Conservation (phyloP, 2,113 vertebrate species). For the Lichenostomus cassidix region DNA sequence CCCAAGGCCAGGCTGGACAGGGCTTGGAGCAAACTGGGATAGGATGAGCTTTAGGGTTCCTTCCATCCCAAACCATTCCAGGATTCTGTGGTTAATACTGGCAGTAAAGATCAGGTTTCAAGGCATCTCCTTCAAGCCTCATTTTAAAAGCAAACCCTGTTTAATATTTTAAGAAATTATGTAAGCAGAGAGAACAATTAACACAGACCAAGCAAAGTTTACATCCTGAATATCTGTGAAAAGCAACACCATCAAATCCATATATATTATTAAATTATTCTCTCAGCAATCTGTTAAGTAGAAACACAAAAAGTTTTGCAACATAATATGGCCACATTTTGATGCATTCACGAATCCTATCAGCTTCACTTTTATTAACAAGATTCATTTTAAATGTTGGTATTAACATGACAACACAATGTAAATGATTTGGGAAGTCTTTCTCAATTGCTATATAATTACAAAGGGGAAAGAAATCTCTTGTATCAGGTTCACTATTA, state of each 20-base stretch:
- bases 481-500: constrained; percentile 62
- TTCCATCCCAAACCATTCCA: not conserved
- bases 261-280: not conserved
- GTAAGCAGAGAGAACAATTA: not conserved
- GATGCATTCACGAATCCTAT: constrained; percentile 50
- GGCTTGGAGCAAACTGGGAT: not conserved
- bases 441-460: constrained; percentile 67
- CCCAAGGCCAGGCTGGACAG: not conserved
- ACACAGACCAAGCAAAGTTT: not conserved
- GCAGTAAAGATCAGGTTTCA: not conserved
- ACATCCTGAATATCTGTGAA: not conserved
- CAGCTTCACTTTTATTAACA: constrained; percentile 51
- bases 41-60: not conserved
- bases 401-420: constrained; percentile 60
- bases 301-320: not conserved
- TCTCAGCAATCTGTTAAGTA: constrained; percentile 26
- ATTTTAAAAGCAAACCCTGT: not conserved
- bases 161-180: not conserved
- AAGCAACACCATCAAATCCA: not conserved
- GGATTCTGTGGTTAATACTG: too few species aligned
- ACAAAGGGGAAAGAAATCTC: not conserved
- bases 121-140: not conserved
- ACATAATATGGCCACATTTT: constrained; percentile 21
- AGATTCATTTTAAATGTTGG: constrained; percentile 54
- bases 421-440: constrained; percentile 49